Percentiles rank a stretch among this genome's conserved stretches.
These are phyloP conservation scores for Acanthiza pusilla DNA, from an alignment of 2,797 vertebrate genomes.

Conservation along the genomic window DNA sequence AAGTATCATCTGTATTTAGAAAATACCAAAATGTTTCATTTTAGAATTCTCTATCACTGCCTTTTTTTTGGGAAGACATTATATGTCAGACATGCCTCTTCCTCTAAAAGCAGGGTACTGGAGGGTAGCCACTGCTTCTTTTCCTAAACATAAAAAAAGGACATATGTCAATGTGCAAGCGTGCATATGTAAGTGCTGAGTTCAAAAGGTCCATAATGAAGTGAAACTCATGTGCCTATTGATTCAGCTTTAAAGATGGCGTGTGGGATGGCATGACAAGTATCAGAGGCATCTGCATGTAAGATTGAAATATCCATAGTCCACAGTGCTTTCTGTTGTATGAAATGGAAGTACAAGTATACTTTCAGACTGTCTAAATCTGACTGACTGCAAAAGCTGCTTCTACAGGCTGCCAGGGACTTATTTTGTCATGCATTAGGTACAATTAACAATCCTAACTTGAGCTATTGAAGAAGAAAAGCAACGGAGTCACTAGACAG, in stretches of 20 bases:
- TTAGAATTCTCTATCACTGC: background rate
- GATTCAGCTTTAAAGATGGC: background rate
- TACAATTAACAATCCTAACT: background rate
- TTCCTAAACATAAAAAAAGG: background rate
- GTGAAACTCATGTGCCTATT: background rate
- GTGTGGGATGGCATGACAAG: background rate
- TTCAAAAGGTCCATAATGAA: background rate
- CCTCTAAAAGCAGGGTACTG: background rate
- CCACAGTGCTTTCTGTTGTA: background rate
- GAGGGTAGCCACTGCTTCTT: background rate
- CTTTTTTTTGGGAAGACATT: background rate
- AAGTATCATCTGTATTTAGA: background rate
- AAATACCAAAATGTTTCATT: background rate
- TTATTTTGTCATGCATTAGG: background rate
- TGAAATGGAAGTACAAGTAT: background rate
- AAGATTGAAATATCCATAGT: background rate
- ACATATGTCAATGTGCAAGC: background rate
- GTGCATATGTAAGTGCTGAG: background rate
- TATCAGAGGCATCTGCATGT: background rate
- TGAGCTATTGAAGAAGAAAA: background rate
- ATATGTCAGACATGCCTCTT: background rate
- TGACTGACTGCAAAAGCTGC: background rate
- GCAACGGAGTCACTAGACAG: background rate
- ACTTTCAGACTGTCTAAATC: background rate
- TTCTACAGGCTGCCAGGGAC: background rate